Evolutionary conservation across 1,140 invertebrate species (phyloP), one percentile per base, ranked within the genome.

Genomic region (Panulirus ornatus): DNA sequence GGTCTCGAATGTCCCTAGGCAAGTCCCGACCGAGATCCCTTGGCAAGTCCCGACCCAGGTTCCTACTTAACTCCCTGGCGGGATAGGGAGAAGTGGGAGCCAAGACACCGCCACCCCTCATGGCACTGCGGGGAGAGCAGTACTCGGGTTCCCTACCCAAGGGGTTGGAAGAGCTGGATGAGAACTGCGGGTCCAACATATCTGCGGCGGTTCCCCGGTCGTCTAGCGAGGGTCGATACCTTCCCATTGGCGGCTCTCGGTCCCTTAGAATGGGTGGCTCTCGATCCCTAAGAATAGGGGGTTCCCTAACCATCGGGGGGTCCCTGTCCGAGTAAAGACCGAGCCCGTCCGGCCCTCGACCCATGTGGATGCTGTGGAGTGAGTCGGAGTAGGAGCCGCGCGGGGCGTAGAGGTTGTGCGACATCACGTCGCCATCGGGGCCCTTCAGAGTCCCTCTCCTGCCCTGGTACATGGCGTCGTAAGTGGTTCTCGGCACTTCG

Each of bases 101-200:
- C 8, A 27, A n/a, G 30, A 22, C 16, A 27, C 75, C 47, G 22
- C 73, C 51, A 16, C 70, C 36, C 34, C 76, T 42, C 19, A 88
- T 66, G 9, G 54, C 73, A 11, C 85, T 75, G 30, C 91, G 91
- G 38, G 88, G 84, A 19, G 91, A 87, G 34, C 87, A 58, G 83
- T 90, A 92, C 79, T 51, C 78, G 27, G 85, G 63, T 14, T 91
- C 91, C 34, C 91, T 79, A 34, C 91, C 86, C 36, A 91, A 54
- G n/a, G 91, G 78, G 66, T 63, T 88, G 73, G 91, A 88, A 44
- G 91, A 88, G 19, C 85, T 71, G 27, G 91, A 84, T 22, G 81
- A 78, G 70, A 76, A 88, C 71, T 87, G 91, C 16, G 91, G 84
- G 0, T 70, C 88, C 79, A 91, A 27, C 27, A 70, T 38, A 16